Evolutionary conservation across 2,113 vertebrate genomes (phyloP).

Genomic region (Macquaria ambigua): DNA sequence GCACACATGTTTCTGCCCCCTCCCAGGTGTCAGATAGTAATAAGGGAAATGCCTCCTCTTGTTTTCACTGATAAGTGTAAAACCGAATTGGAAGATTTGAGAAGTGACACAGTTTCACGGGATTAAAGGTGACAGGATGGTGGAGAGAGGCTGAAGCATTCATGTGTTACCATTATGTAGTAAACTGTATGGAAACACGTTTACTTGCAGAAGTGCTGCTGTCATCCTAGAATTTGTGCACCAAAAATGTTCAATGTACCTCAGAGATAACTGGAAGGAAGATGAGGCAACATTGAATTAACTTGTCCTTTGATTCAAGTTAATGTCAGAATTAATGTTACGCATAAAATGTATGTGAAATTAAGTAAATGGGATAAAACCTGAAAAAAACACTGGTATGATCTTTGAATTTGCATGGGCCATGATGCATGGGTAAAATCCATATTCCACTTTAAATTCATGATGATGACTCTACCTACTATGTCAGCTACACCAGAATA

Average conservation of each 20-base stretch:
- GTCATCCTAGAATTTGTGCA: background rate
- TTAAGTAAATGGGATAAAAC: background rate
- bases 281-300: background rate
- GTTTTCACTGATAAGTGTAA: accelerated
- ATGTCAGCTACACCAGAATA: background rate
- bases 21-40: background rate
- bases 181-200: background rate
- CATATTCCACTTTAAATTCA: background rate
- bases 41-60: background rate
- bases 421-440: background rate
- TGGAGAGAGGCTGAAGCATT: background rate
- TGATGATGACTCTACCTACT: background rate
- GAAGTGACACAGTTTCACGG: background rate
- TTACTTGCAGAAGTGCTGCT: background rate
- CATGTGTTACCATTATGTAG: background rate
- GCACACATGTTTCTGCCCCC: background rate
- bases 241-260: background rate
- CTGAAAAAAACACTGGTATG: background rate
- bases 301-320: background rate
- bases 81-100: background rate
- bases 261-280: background rate
- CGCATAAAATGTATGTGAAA: background rate
- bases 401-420: background rate
- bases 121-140: background rate
- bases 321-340: background rate